Evolutionary conservation across 2,113 vertebrate genomes (phyloP), one percentile per base, ranked within the genome.

Genomic region (Emydura subglobosa): DNA sequence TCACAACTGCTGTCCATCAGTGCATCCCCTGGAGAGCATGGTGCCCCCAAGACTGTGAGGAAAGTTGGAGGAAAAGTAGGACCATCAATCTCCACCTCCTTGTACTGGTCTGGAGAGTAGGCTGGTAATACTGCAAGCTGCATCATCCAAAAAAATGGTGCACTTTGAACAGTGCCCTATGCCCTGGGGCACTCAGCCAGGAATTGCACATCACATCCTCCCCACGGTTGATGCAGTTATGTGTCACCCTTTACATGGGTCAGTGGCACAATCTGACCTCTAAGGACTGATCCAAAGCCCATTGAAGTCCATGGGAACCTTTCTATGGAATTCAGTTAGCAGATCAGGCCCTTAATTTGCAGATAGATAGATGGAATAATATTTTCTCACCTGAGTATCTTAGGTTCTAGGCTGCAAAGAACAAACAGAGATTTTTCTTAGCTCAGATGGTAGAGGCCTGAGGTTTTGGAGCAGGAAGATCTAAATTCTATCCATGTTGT

Each of bases 141-240:
- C 68, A 17, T 72, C 65, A 12, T 5, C 14, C 68, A 90, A 59
- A 50, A 44, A 76, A 27, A 78, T 12, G 10, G 74, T 29, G 74
- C 42, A 78, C 4, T 7, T 78, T 27, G 42, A 42, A 47, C 12
- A 14, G 11, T 78, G 5, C 44, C 39, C 22, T 24, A 42, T 29
- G 0, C 3, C 22, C 10, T 72, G n/a, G n/a, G n/a, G 19, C 5
- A 1, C 4, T 11, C 21, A 3, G 8, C 9, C 39, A 19, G 83
- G 54, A 82, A n/a, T 13, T 42, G 10, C 57, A 54, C 3, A 72
- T 31, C 9, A 1, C 34, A 54, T 82, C 81, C 54, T 54, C 10
- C 39, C n/a, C 24, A 54, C 50, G 80, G 80, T 27, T 0, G 3
- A 85, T 79, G 72, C 10, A 57, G 25, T 10, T 27, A 78, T 78